Evolutionary conservation across 2,113 vertebrate species (phyloP).

Genomic region (Neopipo cinnamomea): DNA sequence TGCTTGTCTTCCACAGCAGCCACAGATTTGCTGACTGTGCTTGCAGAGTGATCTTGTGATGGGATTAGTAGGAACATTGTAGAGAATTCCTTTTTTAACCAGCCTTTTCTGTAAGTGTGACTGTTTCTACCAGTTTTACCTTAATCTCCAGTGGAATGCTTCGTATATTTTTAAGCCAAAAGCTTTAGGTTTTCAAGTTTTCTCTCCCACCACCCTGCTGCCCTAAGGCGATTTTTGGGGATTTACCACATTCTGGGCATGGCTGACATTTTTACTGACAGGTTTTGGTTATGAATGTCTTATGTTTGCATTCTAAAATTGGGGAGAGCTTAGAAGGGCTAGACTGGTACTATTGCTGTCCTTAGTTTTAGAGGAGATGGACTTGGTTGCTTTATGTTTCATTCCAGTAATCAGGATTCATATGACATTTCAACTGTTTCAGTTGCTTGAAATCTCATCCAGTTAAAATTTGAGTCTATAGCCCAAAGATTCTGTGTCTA

Average conservation of each 20-base stretch:
- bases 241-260: neutral
- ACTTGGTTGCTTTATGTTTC: neutral
- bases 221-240: neutral
- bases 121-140: neutral
- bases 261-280: neutral
- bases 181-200: neutral
- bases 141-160: neutral
- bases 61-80: neutral
- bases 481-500: conserved; percentile 14
- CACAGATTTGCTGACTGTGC: neutral
- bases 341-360: neutral
- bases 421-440: neutral
- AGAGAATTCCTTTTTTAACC: neutral
- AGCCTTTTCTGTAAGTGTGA: neutral
- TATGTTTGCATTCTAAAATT: neutral
- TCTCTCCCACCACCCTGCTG: neutral
- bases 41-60: neutral
- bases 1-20: neutral
- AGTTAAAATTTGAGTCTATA: neutral
- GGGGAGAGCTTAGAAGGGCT: neutral
- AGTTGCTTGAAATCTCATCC: conserved; percentile 40
- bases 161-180: neutral
- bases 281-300: neutral
- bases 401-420: neutral
- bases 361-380: neutral